Evolutionary conservation across 2,888 invertebrate species (phyloP).

Genomic region (Cinara cedri): DNA sequence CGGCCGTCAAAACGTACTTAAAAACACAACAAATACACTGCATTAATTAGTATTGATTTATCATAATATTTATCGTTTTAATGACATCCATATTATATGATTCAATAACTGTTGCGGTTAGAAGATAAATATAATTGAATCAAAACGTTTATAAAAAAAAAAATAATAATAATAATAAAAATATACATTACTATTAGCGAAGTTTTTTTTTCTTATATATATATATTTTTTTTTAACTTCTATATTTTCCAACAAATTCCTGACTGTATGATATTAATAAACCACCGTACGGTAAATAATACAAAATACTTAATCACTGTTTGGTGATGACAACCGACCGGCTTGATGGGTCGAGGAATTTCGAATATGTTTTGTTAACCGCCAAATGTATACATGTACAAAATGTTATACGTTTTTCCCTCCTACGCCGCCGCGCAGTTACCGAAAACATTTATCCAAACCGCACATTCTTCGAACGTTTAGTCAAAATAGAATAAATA

Average conservation of each 20-base stretch:
- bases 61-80: too few relatives aligned
- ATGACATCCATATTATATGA: too few relatives aligned
- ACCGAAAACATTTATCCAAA: slow-evolving; percentile 1
- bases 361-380: background rate
- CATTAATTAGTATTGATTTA: too few relatives aligned
- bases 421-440: background rate
- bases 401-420: background rate
- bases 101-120: too few relatives aligned
- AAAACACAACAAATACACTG: too few relatives aligned
- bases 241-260: background rate
- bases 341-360: background rate
- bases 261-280: background rate
- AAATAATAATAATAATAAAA: background rate
- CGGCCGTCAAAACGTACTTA: too few relatives aligned
- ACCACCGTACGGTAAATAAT: background rate
- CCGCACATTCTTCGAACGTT: background rate
- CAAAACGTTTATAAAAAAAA: background rate
- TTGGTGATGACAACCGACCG: background rate
- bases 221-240: too few relatives aligned
- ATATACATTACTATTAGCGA: too few relatives aligned
- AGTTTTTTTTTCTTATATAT: too few relatives aligned
- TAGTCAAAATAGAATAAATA: background rate
- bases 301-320: background rate
- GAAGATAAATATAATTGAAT: background rate
- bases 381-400: background rate